phyloP scores from a whole-genome alignment of 2,888 invertebrate species.

The Hecatera dysodea region DNA sequence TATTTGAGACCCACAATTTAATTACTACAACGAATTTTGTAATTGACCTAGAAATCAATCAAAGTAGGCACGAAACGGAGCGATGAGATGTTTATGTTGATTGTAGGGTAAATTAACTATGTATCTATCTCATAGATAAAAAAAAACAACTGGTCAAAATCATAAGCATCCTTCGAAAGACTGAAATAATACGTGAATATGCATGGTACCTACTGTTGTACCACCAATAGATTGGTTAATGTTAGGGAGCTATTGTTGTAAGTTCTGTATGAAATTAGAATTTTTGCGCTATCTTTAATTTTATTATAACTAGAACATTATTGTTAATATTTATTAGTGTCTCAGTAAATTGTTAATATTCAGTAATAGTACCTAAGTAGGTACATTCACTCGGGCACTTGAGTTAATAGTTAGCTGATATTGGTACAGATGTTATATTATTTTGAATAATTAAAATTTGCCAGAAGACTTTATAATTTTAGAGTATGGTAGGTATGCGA shows the following conservation, averaged over 20 bases:
- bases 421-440: background rate
- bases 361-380: background rate
- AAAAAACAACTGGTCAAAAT: background rate
- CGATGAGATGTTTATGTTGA: no score
- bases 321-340: no score
- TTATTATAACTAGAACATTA: background rate
- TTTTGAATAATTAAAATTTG: slow-evolving; percentile 4
- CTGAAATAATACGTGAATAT: background rate
- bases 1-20: no score
- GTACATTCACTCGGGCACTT: background rate
- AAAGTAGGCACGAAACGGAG: no score
- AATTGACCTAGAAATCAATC: no score
- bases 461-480: background rate
- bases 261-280: no score
- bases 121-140: background rate
- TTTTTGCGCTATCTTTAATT: background rate
- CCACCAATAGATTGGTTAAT: background rate
- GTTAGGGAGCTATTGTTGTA: no score
- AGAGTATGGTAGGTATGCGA: background rate
- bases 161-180: background rate
- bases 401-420: background rate
- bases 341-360: background rate
- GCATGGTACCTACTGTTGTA: no score
- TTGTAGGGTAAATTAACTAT: background rate
- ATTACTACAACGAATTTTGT: no score